These are phyloP conservation scores for Lordiphosa mommai DNA, from an alignment of 1,140 invertebrate species.

Conservation along the genomic window DNA sequence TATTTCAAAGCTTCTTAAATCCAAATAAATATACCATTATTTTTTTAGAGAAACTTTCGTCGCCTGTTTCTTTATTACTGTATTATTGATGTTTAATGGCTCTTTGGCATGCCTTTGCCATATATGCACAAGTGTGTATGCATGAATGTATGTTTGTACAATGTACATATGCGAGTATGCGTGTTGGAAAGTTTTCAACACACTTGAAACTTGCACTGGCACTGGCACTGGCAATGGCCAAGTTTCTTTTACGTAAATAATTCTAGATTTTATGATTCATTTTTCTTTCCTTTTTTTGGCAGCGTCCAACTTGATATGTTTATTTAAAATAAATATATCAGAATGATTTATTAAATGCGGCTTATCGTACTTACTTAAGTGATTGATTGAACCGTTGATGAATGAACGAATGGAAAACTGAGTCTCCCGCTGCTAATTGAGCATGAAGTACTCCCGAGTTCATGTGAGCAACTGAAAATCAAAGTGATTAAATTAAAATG, in stretches of 20 bases:
- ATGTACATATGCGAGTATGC: background rate
- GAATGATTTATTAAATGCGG: constrained; percentile 38
- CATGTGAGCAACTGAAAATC: constrained; percentile 15
- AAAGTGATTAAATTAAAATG: constrained; percentile 53
- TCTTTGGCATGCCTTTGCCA: constrained; percentile 31
- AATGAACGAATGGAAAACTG: constrained; percentile 25
- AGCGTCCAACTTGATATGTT: constrained; percentile 9
- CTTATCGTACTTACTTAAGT: constrained; percentile 25
- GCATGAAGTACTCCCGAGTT: constrained; percentile 32
- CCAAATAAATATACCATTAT: too few species aligned
- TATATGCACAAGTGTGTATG: background rate
- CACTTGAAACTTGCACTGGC: background rate
- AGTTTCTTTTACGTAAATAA: constrained; percentile 2
- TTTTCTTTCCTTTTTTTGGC: constrained; percentile 1
- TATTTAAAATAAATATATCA: constrained; percentile 29
- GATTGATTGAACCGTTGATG: constrained; percentile 50
- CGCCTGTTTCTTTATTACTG: constrained; percentile 15
- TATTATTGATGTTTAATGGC: constrained; percentile 22
- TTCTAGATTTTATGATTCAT: background rate
- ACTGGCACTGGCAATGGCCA: constrained; percentile 4
- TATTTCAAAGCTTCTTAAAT: too few species aligned
- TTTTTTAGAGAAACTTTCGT: constrained; percentile 10
- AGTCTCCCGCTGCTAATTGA: constrained; percentile 46
- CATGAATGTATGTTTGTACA: background rate
- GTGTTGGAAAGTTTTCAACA: constrained; percentile 18